A percentile compares a stretch with the other conserved stretches of the same genome.
Conservation (phyloP, 2,888 invertebrate species). For the Druceiella hillmani region DNA sequence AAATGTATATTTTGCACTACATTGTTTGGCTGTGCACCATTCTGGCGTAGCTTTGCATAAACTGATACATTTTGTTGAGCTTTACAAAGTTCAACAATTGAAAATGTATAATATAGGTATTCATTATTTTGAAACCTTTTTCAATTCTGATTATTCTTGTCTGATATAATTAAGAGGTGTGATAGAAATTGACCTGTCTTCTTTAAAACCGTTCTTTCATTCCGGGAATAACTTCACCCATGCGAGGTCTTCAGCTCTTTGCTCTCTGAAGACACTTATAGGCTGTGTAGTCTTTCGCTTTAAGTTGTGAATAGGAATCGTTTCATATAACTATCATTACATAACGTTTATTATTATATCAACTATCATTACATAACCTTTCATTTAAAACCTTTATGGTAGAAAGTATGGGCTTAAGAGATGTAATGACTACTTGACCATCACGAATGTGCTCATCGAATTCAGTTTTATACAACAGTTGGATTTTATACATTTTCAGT, state of each 20-base stretch:
- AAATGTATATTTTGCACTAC: neutral
- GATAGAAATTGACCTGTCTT: neutral
- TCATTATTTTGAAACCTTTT: constrained; percentile 3
- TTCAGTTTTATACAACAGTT: no score
- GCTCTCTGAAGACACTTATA: constrained; percentile 1
- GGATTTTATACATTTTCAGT: no score
- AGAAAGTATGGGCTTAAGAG: constrained; percentile 2
- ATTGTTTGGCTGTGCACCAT: constrained; percentile 2
- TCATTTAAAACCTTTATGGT: no score
- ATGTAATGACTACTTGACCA: constrained; percentile 1
- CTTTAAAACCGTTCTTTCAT: neutral
- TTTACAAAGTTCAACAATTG: neutral
- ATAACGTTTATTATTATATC: constrained; percentile 1
- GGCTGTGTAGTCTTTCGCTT: constrained; percentile 6
- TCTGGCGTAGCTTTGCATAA: neutral
- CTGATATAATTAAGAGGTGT: constrained; percentile 4
- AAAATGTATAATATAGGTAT: constrained; percentile 2
- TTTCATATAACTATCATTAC: neutral
- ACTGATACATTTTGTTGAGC: constrained; percentile 1
- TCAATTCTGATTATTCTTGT: neutral
- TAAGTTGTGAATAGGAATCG: constrained; percentile 1
- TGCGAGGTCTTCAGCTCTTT: constrained; percentile 12
- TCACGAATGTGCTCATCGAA: neutral
- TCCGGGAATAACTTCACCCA: constrained; percentile 5
- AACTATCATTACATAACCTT: no score